These are phyloP conservation scores for Dynastes tityus DNA, from an alignment of 2,888 invertebrate genomes.

Conservation along the genomic window DNA sequence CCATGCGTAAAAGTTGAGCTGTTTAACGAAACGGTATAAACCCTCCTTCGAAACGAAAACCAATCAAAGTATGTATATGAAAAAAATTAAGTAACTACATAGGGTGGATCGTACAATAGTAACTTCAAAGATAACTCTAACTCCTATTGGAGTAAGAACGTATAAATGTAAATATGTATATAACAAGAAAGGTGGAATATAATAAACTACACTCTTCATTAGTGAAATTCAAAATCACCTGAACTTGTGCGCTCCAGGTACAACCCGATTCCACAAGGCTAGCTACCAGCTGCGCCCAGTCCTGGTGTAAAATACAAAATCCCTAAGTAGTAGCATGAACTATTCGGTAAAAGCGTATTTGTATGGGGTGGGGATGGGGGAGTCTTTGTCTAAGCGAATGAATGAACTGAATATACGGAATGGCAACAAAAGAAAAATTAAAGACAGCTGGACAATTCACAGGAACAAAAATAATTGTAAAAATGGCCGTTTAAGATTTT, in stretches of 20 bases:
- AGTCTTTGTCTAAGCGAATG: neutral
- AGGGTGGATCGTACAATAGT: constrained; percentile 14
- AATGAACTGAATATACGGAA: neutral
- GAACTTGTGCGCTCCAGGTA: constrained; percentile 85
- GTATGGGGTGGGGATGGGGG: neutral
- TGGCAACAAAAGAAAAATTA: too few species aligned
- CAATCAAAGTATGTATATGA: constrained; percentile 36
- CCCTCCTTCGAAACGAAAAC: constrained; percentile 14
- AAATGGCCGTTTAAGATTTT: too few species aligned
- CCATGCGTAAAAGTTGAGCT: constrained; percentile 65
- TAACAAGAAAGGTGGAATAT: constrained; percentile 1
- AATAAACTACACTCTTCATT: constrained; percentile 33
- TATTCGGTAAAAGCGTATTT: neutral
- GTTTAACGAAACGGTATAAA: constrained; percentile 64
- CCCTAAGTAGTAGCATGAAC: neutral
- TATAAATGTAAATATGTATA: neutral
- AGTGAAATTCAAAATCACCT: constrained; percentile 73
- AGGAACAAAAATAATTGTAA: too few species aligned
- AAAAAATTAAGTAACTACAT: constrained; percentile 29
- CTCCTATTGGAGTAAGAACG: neutral
- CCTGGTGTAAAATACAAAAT: constrained; percentile 70
- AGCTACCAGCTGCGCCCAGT: constrained; percentile 90
- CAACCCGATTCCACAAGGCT: constrained; percentile 88
- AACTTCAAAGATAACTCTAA: neutral
- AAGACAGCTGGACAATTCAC: too few species aligned